Base-by-base conservation (phyloP, 2,113 vertebrate genomes). In the Cynocephalus volans region DNA sequence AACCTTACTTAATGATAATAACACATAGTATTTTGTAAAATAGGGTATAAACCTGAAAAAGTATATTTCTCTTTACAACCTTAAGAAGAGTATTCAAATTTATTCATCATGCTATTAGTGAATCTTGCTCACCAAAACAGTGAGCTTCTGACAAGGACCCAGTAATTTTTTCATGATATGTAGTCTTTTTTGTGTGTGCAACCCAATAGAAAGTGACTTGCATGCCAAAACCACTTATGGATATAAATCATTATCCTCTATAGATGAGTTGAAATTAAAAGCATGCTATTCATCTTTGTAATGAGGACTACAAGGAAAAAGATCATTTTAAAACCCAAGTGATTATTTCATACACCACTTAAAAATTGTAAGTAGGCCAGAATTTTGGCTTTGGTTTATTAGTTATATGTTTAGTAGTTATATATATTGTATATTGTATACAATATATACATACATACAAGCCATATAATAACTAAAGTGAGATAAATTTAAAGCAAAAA, bases 361-460 rank as follows among this genome's bases (percentile, higher is more conserved):
- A 92, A 72, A 96, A 85, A 62, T 92, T 50, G 93, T 24, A 5
- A 12, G 1, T 14, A 6, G 33, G 64, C 60, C 69, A 33, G 12
- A 88, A 96, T 70, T 96, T 95, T 86, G 45, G 90, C 85, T 58
- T 97, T 33, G 48, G 12, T 73, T 52, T 69, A 28, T 62, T 58
- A 28, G 8, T 21, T 5, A 0, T 19, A 28, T 58, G 2, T 13
- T 13, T 56, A 48, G 54, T 17, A 15, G 9, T 31, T 33, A 81
- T 70, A 23, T 58, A 28, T 18, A 70, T 19, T 26, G 3, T 13
- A 41, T 36, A 48, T 7, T n/a, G 56, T 89, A 7, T 64, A 50
- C 9, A 64, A 3, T 65, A 36, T 18, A n/a, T 73, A 41, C 2
- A 45, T 9, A 31, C 18, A 56, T 31, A 31, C 50, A 58, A 36